These are phyloP conservation scores for Daktulosphaira vitifoliae DNA, from an alignment of 1,140 invertebrate species.

Conservation along the genomic window DNA sequence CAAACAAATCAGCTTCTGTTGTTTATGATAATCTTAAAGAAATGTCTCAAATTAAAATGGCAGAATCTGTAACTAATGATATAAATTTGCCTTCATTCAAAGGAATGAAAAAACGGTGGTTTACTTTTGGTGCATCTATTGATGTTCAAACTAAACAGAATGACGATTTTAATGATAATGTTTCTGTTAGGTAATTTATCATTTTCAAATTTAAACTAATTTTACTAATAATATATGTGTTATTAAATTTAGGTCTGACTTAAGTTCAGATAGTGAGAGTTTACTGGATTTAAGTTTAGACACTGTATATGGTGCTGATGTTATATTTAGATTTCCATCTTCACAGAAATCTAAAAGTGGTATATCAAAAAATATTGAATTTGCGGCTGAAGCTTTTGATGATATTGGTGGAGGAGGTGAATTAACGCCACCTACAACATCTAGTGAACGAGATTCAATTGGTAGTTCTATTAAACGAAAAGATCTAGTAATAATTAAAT, in stretches of 20 bases:
- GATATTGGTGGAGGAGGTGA: constrained; percentile 47
- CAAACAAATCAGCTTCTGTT: constrained; percentile 14
- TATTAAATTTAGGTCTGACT: constrained; percentile 25
- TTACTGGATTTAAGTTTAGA: constrained; percentile 20
- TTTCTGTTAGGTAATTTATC: constrained; percentile 15
- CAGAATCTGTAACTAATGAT: constrained; percentile 11
- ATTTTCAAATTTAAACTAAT: too few species aligned
- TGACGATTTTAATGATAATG: constrained; percentile 21
- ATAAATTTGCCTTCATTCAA: constrained; percentile 23
- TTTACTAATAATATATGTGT: too few species aligned
- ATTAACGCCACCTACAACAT: constrained; percentile 52
- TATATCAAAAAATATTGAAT: constrained; percentile 50
- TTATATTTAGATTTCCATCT: constrained; percentile 28
- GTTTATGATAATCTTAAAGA: constrained; percentile 31
- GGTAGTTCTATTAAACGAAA: constrained; percentile 67
- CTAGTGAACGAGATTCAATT: constrained; percentile 73
- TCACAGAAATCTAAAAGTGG: not conserved
- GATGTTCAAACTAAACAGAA: constrained; percentile 16
- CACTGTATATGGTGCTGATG: constrained; percentile 22
- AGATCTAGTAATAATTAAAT: constrained; percentile 55
- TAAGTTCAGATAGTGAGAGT: constrained; percentile 28
- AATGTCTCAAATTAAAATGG: constrained; percentile 33
- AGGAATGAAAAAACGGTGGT: constrained; percentile 28
- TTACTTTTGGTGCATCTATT: constrained; percentile 24
- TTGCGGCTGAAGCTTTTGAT: constrained; percentile 77